phyloP scores from a whole-genome alignment of 1,140 invertebrate genomes.

The Copidosoma floridanum region DNA sequence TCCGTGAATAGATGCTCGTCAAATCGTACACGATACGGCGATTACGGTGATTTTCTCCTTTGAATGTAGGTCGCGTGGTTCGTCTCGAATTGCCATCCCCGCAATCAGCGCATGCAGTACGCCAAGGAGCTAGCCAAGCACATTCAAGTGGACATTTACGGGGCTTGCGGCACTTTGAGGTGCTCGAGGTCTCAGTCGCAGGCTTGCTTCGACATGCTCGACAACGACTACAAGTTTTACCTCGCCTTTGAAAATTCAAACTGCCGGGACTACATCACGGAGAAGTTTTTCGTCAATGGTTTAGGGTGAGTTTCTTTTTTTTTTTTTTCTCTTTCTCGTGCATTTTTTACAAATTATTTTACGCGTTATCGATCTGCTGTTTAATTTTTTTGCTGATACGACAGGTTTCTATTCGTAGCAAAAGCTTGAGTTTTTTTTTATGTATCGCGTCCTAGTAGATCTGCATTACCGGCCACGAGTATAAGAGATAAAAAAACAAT shows the following conservation, averaged over 20 bases:
- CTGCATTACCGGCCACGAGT: too few species aligned
- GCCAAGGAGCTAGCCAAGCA: slow-evolving; percentile 82
- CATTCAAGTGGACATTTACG: slow-evolving; percentile 92
- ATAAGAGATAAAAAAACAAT: too few species aligned
- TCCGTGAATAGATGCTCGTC: too few species aligned
- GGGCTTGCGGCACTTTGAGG: slow-evolving; percentile 80
- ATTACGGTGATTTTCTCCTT: too few species aligned
- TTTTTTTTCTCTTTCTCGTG: neutral
- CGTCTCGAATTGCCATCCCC: slow-evolving; percentile 91
- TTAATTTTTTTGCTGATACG: too few species aligned
- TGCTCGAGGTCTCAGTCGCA: slow-evolving; percentile 78
- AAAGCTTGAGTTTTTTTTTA: neutral
- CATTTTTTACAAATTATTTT: neutral
- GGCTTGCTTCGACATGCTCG: slow-evolving; percentile 88
- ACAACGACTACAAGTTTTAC: slow-evolving; percentile 96
- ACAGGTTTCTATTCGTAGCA: slow-evolving; percentile 2
- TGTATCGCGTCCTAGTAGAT: too few species aligned
- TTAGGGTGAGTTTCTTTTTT: slow-evolving; percentile 64
- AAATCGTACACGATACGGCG: too few species aligned
- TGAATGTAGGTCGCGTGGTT: slow-evolving; percentile 97
- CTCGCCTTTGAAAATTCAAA: slow-evolving; percentile 96
- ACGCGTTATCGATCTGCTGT: too few species aligned
- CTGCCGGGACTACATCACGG: slow-evolving; percentile 94
- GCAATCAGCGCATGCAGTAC: slow-evolving; percentile 83
- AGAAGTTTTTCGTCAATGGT: slow-evolving; percentile 95